Evolutionary conservation across 2,113 vertebrate species (phyloP).

Genomic region (Catharus minimus): DNA sequence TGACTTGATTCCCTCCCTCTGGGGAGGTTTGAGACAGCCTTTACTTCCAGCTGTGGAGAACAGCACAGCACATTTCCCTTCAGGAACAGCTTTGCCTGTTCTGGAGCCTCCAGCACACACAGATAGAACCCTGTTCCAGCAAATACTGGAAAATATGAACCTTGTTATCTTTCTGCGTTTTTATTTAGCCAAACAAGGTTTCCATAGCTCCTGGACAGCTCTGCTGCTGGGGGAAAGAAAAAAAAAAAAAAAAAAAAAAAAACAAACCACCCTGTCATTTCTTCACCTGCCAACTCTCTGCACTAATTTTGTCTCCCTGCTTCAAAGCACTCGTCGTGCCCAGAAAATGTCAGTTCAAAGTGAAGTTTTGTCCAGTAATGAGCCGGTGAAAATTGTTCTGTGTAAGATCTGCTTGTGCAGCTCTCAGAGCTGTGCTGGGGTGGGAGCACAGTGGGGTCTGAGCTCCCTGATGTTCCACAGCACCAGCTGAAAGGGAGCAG

Average conservation of each 20-base stretch:
- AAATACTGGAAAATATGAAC: conserved; percentile 47
- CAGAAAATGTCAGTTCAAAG: conserved; percentile 51
- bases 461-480: background rate
- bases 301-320: conserved; percentile 29
- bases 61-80: background rate
- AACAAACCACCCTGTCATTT: background rate
- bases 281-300: conserved; percentile 56
- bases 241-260: background rate
- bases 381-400: background rate
- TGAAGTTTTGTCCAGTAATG: conserved; percentile 33
- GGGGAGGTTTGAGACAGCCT: background rate
- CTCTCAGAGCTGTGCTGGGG: background rate
- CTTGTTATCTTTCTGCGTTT: background rate
- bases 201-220: conserved; percentile 24
- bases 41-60: background rate
- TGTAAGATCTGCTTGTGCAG: conserved; percentile 2
- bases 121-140: background rate
- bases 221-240: background rate
- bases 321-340: conserved; percentile 15
- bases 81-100: background rate
- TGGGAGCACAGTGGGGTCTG: background rate
- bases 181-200: conserved; percentile 38
- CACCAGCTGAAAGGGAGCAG: background rate
- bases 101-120: background rate
- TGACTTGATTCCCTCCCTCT: background rate